Conservation (phyloP, 2,113 vertebrate genomes). For the Spermophilus dauricus region DNA sequence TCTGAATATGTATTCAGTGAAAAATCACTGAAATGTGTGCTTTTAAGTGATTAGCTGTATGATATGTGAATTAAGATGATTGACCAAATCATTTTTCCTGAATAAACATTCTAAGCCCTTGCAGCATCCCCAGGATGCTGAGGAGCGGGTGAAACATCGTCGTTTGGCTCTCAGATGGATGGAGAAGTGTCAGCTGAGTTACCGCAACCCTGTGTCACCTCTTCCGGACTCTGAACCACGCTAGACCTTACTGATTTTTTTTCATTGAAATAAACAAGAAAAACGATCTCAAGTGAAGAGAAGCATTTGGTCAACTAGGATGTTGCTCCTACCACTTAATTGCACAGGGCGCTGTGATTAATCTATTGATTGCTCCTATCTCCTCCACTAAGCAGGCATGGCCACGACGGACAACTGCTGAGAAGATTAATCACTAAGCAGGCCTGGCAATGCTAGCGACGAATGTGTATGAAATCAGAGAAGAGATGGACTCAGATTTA, state of each 20-base stretch:
- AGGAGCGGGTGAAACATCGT: accelerated
- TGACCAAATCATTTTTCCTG: neutral
- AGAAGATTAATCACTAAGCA: neutral
- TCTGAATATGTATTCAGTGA: neutral
- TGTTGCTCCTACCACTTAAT: neutral
- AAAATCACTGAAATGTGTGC: neutral
- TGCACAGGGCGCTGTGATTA: neutral
- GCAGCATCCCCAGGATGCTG: accelerated
- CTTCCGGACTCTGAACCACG: accelerated
- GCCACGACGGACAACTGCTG: neutral
- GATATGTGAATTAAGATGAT: neutral
- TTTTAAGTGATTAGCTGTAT: neutral
- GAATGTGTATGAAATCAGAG: neutral
- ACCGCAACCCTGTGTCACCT: accelerated
- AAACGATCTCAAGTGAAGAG: neutral
- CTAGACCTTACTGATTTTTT: neutral
- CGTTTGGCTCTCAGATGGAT: neutral
- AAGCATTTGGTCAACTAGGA: neutral
- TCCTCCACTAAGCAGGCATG: neutral
- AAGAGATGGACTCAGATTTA: neutral
- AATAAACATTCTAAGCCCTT: neutral
- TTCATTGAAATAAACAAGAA: neutral
- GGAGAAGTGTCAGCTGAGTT: too few relatives aligned
- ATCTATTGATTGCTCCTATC: neutral
- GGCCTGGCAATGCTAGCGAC: neutral